Conservation (phyloP, 2,797 vertebrate genomes). For the Oophaga sylvatica region DNA sequence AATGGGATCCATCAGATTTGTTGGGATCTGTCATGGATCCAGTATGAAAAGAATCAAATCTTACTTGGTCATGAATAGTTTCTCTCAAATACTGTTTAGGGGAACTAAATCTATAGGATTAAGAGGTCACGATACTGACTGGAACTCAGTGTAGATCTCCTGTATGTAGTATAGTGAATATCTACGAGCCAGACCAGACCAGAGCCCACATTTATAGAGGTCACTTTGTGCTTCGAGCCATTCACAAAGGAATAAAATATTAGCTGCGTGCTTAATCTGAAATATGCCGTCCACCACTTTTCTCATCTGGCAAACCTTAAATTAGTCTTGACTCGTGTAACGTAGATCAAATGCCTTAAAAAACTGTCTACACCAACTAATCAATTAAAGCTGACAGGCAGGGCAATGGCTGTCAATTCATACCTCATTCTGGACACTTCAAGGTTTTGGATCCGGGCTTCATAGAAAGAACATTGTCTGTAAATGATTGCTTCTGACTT, state of each 20-base stretch:
- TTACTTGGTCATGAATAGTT: background rate
- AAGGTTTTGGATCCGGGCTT: conserved; percentile 46
- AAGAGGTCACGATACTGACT: background rate
- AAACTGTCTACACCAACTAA: conserved; percentile 30
- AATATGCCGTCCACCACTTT: conserved; percentile 15
- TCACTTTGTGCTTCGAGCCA: conserved; percentile 35
- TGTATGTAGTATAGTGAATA: background rate
- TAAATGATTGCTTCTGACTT: conserved; percentile 26
- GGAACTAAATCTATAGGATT: background rate
- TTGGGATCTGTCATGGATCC: background rate
- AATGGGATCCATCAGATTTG: background rate
- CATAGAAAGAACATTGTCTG: conserved; percentile 28
- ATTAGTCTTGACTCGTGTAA: conserved; percentile 42
- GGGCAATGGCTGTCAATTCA: conserved; percentile 34
- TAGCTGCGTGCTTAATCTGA: conserved; percentile 6
- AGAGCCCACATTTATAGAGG: conserved; percentile 17
- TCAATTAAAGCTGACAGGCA: conserved; percentile 44
- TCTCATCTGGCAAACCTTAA: conserved; percentile 19
- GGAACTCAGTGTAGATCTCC: background rate
- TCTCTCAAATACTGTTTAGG: background rate
- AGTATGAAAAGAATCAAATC: background rate
- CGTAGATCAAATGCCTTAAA: conserved; percentile 45
- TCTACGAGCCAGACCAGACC: background rate
- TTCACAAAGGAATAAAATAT: conserved; percentile 41
- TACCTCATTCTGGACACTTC: conserved; percentile 40